Base-by-base conservation (phyloP, 1,140 invertebrate species). In the Trichonephila inaurata region DNA sequence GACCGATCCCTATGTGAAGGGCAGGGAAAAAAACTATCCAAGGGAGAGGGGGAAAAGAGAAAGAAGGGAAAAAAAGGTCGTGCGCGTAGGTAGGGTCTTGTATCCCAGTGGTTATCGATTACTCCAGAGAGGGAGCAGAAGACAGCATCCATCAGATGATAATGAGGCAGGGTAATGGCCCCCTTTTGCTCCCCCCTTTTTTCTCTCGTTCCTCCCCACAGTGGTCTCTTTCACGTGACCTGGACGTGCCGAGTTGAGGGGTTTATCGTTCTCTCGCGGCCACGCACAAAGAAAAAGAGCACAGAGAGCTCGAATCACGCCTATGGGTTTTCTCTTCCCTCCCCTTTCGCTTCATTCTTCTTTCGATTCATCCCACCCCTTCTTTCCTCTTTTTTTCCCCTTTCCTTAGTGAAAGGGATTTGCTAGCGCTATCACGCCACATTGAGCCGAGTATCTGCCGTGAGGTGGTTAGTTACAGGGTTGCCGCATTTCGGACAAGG, bases 91-190 rank as follows among this genome's bases (percentile, higher is more conserved):
- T 93, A 93, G 85, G 83, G 83, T 93, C 92, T 93, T 93, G 92
- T 93, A 93, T 93, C 92, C 92, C 86, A 40, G 92, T 82, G 92
- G 92, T 93, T 93, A 93, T 93, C 92, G 92, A 93, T 93, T 89
- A 40, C 92, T 82, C 85, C 85, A 81, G 83, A 86, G 85, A 93
- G 92, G 60, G 72, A 93, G 86, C 92, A 88, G 92, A 77, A 93
- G 92, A 93, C 92, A 89, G 92, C 92, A 93, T 93, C 92, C 92
- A 93, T 93, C 92, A 93, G 92, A 93, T 93, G 92, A 93, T 93
- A 93, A 93, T 93, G 92, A 93, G 92, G 92, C 92, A 93, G 86
- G 92, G 92, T 93, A 93, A 93, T 93, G 92, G 92, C 92, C 86
- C 92, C 92, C 92, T 82, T 86, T 87, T 62, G 1, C 66, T 28